Evolutionary conservation across 2,797 vertebrate genomes (phyloP).

Genomic region (Enteromius afrohamiltoni): DNA sequence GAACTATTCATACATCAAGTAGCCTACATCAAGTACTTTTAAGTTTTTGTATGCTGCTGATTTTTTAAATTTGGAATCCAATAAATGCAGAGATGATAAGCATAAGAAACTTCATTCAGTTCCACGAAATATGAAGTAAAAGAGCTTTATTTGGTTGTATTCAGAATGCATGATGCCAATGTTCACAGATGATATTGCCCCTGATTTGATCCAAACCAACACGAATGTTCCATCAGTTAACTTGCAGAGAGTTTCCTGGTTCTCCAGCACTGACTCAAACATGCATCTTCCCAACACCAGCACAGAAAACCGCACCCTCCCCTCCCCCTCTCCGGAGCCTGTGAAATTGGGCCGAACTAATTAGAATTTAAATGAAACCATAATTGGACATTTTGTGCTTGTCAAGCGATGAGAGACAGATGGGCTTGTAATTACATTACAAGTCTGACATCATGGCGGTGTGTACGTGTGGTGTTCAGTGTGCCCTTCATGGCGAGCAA

Average conservation of each 20-base stretch:
- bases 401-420: slow-evolving; percentile 99
- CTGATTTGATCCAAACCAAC: slow-evolving; percentile 52
- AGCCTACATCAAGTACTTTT: too few relatives aligned
- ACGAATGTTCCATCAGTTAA: slow-evolving; percentile 39
- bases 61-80: background rate
- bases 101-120: background rate
- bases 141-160: background rate
- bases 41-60: too few relatives aligned
- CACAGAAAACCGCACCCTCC: slow-evolving; percentile 70
- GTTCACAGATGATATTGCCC: slow-evolving; percentile 17
- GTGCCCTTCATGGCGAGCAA: slow-evolving; percentile 90
- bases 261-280: slow-evolving; percentile 65
- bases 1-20: background rate
- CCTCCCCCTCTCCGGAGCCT: slow-evolving; percentile 82
- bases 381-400: slow-evolving; percentile 99
- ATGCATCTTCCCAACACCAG: slow-evolving; percentile 83
- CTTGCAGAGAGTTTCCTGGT: slow-evolving; percentile 53
- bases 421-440: slow-evolving; percentile 98
- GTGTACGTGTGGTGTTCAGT: slow-evolving; percentile 74
- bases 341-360: slow-evolving; percentile 98
- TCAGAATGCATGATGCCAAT: background rate
- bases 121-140: background rate
- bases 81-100: background rate
- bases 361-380: slow-evolving; percentile 99
- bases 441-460: slow-evolving; percentile 89